A percentile compares a stretch with the other conserved stretches of the same genome.
phyloP scores from a whole-genome alignment of 2,797 vertebrate species.

The Erithacus rubecula region DNA sequence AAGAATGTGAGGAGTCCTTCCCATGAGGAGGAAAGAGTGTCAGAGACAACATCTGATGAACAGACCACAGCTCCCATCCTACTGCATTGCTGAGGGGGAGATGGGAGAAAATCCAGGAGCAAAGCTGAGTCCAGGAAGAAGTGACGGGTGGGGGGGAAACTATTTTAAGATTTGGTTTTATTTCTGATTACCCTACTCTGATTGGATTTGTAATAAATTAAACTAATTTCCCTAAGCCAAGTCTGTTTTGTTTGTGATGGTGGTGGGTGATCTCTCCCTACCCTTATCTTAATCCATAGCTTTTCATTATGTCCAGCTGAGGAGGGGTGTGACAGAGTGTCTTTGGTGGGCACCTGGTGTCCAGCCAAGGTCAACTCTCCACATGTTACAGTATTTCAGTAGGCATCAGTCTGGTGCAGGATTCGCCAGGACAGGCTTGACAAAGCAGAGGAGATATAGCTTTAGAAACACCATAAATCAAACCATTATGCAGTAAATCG shows the following conservation, averaged over 20 bases:
- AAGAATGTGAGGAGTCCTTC: neutral
- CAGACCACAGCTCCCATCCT: neutral
- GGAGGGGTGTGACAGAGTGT: neutral
- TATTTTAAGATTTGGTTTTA: neutral
- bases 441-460: neutral
- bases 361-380: neutral
- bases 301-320: neutral
- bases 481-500: neutral
- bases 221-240: neutral
- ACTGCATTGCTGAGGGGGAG: neutral
- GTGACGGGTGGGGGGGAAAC: rapidly evolving
- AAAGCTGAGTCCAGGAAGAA: neutral
- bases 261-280: neutral
- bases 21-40: neutral
- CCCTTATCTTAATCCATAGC: neutral
- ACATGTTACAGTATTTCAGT: neutral
- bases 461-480: neutral
- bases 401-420: rapidly evolving
- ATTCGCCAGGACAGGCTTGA: neutral
- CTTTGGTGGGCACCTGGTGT: neutral
- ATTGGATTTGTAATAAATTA: neutral
- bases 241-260: rapidly evolving
- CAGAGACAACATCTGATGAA: rapidly evolving
- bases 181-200: neutral
- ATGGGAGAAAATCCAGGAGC: neutral